These are phyloP conservation scores for Pemphigus obesinymphae DNA, from an alignment of 1,140 invertebrate genomes.

Conservation along the genomic window DNA sequence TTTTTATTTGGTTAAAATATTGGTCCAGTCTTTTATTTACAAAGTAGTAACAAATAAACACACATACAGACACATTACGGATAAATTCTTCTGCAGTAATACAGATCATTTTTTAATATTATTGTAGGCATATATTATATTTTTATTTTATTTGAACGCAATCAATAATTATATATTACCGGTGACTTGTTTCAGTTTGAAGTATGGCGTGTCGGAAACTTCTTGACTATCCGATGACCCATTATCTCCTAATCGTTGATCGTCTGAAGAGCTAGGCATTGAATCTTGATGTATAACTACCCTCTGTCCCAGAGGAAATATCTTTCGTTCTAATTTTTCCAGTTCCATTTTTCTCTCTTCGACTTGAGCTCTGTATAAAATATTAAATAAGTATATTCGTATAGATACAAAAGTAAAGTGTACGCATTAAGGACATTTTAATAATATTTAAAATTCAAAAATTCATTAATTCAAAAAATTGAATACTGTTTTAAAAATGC, in stretches of 20 bases:
- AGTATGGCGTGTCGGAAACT: constrained; percentile 56
- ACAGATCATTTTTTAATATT: too few species aligned
- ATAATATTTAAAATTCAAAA: too few species aligned
- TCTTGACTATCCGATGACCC: constrained; percentile 54
- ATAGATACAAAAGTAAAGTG: not conserved
- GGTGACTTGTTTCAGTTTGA: constrained; percentile 66
- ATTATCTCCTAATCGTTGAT: constrained; percentile 8
- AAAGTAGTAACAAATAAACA: too few species aligned
- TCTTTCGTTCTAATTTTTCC: constrained; percentile 46
- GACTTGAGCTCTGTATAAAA: constrained; percentile 56
- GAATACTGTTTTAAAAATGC: too few species aligned
- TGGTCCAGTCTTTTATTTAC: too few species aligned
- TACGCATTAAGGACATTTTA: not conserved
- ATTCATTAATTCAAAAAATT: too few species aligned
- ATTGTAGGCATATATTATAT: too few species aligned
- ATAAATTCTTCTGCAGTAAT: too few species aligned
- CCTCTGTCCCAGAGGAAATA: constrained; percentile 52
- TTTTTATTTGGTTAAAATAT: too few species aligned
- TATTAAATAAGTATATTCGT: not conserved
- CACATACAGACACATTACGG: too few species aligned
- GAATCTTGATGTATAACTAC: constrained; percentile 1
- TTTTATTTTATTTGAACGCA: too few species aligned
- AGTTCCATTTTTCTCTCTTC: constrained; percentile 57
- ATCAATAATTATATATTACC: constrained; percentile 52
- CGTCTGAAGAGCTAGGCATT: constrained; percentile 20